Base-by-base conservation (phyloP, 2,888 invertebrate species). In the Drosophila kanekoi region DNA sequence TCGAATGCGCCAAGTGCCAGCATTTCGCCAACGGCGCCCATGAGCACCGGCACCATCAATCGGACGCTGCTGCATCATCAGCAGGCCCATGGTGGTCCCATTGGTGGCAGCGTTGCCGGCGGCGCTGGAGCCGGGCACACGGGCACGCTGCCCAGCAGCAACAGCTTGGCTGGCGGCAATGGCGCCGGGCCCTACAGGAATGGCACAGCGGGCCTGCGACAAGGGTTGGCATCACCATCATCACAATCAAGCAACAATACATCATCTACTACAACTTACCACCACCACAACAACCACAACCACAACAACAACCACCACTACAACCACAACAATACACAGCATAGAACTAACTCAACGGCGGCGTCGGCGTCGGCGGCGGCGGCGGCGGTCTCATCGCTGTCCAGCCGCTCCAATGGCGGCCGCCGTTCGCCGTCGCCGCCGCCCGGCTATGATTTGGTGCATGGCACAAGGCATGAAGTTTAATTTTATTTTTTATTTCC, bases 401-500 rank as follows among this genome's bases (percentile, higher is more conserved):
- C 56, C 71, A 72, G 40, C 48, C 72, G 77, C 72, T 79, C 84
- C 76, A 86, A 82, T 69, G 69, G 72, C 74, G 80, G 81, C 77
- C 89, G 89, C 74, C 89, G 89, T 62, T 90, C 92, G 86, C 92
- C 92, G 86, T 92, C 92, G 79, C 92, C 92, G 85, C 92, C 92
- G 89, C 92, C 92, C 78, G 91, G 91, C 90, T 93, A 93, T 92
- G 92, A 92, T 92, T 91, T 92, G 92, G 92, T 93, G 92, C 92
- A 93, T 92, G 92, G 92, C 92, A 92, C 92, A 92, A 93, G 92
- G 92, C 92, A 93, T 92, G 92, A 92, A 89, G 91, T 92, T 90
- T 90, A 82, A 82, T 83, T 52, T 52, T 4, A 32, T 85, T 90
- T 90, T 76, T 72, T 87, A 65, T 80, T 74, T 65, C 16, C 56